phyloP scores from a whole-genome alignment of 2,797 vertebrate species.

The Prionace glauca region DNA sequence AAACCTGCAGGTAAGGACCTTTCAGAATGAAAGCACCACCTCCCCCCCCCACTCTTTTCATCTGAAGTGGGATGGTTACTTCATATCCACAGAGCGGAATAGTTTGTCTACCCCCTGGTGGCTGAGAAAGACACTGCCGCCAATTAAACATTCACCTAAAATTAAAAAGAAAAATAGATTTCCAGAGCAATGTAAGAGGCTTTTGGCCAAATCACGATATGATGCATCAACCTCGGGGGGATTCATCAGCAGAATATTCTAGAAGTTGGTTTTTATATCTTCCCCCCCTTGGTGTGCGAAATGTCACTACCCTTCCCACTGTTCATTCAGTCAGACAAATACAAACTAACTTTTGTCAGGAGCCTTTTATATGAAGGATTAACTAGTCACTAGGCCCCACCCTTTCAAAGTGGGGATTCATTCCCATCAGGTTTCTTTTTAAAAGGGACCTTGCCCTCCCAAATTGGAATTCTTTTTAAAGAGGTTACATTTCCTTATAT shows the following conservation, averaged over 20 bases:
- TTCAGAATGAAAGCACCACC: neutral
- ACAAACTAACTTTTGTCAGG: neutral
- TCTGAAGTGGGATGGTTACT: slow-evolving; percentile 22
- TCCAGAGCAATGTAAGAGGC: neutral
- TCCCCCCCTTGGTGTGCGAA: neutral
- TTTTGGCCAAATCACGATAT: neutral
- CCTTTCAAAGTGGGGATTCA: neutral
- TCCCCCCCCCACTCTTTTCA: neutral
- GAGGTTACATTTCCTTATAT: no score
- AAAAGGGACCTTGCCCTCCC: no score
- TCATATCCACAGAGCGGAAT: neutral
- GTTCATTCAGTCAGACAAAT: neutral
- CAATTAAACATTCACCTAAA: neutral
- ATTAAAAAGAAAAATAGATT: neutral
- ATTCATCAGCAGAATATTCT: neutral
- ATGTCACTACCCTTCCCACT: neutral
- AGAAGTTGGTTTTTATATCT: neutral
- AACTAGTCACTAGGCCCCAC: no score
- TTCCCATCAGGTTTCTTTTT: no score
- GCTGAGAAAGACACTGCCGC: neutral
- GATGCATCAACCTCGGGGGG: neutral
- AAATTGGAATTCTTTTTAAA: neutral
- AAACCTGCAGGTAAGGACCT: slow-evolving; percentile 82
- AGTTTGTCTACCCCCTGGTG: neutral
- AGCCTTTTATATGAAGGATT: neutral